Percentiles rank a stretch among this genome's conserved stretches.
Conservation (phyloP, 53 echinoderm and acorn worm species). For the Zoroaster sp. region DNA sequence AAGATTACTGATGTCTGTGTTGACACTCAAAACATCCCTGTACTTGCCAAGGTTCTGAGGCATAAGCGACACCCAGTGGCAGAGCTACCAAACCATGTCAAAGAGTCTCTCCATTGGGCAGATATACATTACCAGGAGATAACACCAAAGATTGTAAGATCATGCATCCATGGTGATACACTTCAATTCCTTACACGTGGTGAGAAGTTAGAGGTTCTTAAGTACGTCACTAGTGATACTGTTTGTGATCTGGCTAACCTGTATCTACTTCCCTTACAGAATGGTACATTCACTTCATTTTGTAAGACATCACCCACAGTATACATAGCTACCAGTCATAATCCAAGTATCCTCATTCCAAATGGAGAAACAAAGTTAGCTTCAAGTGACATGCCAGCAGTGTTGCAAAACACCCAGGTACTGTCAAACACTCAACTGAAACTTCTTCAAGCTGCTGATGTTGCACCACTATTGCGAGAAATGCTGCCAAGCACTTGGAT, state of each 20-base stretch:
- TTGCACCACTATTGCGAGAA: conserved; percentile 20
- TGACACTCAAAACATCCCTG: background rate
- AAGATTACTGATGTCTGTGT: conserved; percentile 44
- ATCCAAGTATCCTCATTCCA: conserved; percentile 49
- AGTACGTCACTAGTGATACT: conserved; percentile 44
- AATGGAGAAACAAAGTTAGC: conserved; percentile 30
- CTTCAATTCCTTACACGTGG: background rate
- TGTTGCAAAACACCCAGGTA: background rate
- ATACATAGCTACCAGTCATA: conserved; percentile 15
- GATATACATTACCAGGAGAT: background rate
- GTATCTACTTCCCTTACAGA: conserved; percentile 36
- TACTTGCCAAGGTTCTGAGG: conserved; percentile 3
- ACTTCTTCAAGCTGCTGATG: background rate
- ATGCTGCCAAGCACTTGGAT: conserved; percentile 53
- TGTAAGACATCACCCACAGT: background rate
- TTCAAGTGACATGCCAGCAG: background rate
- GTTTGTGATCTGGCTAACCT: conserved; percentile 34
- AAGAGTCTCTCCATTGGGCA: background rate
- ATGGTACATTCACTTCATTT: conserved; percentile 41
- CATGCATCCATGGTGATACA: conserved; percentile 14
- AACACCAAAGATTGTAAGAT: conserved; percentile 30
- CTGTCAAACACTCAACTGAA: conserved; percentile 12
- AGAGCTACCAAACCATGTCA: conserved; percentile 18
- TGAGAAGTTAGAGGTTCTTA: conserved; percentile 43
- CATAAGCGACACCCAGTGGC: conserved; percentile 36